A percentile compares a stretch with the other conserved stretches of the same genome.
Evolutionary conservation across 2,797 vertebrate genomes (phyloP).

Genomic region (Ctenochaetus hawaiiensis): DNA sequence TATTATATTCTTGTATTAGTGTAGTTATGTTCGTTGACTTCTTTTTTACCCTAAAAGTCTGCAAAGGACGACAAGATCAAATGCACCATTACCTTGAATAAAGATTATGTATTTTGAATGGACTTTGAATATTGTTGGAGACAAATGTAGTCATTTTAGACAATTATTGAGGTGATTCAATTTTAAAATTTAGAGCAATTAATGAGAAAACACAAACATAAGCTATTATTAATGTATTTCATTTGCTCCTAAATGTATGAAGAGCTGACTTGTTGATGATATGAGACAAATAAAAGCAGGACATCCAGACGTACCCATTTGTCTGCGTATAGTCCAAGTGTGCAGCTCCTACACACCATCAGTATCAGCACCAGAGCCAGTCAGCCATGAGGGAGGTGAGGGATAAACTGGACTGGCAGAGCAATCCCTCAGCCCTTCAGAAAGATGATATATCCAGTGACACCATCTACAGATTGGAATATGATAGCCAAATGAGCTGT

Average conservation of each 20-base stretch:
- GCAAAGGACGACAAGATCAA: too few species aligned
- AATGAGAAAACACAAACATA: background rate
- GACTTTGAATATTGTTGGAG: too few species aligned
- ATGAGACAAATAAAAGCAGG: background rate
- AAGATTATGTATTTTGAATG: too few species aligned
- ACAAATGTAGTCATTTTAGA: too few species aligned
- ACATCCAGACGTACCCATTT: slow-evolving; percentile 16
- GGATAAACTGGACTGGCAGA: slow-evolving; percentile 56
- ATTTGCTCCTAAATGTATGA: background rate
- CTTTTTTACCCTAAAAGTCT: too few species aligned
- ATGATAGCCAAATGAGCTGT: slow-evolving; percentile 64
- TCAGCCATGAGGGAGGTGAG: slow-evolving; percentile 45
- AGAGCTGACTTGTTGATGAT: slow-evolving; percentile 6
- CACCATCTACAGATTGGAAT: slow-evolving; percentile 56
- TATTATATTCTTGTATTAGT: too few species aligned
- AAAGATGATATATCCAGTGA: slow-evolving; percentile 53
- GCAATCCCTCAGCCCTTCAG: slow-evolving; percentile 51
- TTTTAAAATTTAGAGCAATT: background rate
- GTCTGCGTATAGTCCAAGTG: slow-evolving; percentile 20
- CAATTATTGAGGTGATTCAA: background rate
- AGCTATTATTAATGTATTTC: background rate
- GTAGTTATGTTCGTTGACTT: too few species aligned
- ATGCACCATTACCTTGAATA: too few species aligned
- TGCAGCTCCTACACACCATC: slow-evolving; percentile 25
- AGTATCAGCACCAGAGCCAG: slow-evolving; percentile 38